Percentiles rank a stretch among this genome's conserved stretches.
Conservation (phyloP, 2,113 vertebrate species). For the Puffinus mauretanicus region DNA sequence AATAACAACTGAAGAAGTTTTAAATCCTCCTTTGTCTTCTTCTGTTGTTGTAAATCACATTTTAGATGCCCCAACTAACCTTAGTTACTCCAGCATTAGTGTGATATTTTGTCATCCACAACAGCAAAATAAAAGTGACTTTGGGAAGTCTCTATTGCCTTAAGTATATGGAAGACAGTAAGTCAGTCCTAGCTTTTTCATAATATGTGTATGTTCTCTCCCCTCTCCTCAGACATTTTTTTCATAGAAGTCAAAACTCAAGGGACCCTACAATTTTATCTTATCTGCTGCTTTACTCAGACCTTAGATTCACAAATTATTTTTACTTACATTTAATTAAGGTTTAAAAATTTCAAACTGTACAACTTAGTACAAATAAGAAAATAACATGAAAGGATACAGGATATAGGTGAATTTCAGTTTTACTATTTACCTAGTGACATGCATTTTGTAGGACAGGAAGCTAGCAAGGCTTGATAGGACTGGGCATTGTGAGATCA, state of each 20-base stretch:
- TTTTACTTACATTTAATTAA: neutral
- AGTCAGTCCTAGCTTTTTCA: neutral
- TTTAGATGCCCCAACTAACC: neutral
- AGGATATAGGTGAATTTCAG: neutral
- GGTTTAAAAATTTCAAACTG: neutral
- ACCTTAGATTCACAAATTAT: neutral
- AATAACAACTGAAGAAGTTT: neutral
- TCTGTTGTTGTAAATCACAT: neutral
- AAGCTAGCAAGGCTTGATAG: slow-evolving; percentile 51
- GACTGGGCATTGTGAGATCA: neutral
- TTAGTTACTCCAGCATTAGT: neutral
- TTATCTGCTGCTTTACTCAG: neutral
- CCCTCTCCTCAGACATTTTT: neutral
- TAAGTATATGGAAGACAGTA: neutral
- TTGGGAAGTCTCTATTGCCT: neutral
- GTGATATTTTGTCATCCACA: neutral
- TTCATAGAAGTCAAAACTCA: neutral
- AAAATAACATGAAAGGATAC: neutral
- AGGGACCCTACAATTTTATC: neutral
- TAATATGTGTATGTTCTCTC: neutral
- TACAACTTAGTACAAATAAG: neutral
- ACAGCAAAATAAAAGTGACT: neutral
- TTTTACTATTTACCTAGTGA: slow-evolving; percentile 4
- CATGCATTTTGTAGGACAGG: slow-evolving; percentile 17
- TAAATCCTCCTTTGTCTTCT: neutral